phyloP scores from a whole-genome alignment of 2,888 invertebrate genomes.

The Keiferia lycopersicella region DNA sequence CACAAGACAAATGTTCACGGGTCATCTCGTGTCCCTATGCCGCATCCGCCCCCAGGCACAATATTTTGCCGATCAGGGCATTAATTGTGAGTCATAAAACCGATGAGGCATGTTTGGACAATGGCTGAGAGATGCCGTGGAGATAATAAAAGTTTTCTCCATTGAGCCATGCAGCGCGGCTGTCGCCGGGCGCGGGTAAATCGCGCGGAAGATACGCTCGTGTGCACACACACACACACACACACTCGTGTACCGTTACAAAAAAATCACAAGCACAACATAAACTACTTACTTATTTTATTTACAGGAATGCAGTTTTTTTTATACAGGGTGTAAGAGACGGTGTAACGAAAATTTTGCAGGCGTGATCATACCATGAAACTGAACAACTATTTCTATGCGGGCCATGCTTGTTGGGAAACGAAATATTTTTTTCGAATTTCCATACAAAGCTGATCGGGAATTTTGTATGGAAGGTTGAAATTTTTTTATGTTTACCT shows the following conservation, averaged over 20 bases:
- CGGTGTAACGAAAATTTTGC: no score
- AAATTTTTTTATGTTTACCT: no score
- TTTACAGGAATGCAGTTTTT: no score
- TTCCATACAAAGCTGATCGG: no score
- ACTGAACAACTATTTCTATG: no score
- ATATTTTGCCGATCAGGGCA: constrained; percentile 62
- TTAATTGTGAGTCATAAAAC: constrained; percentile 70
- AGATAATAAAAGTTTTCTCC: constrained; percentile 13
- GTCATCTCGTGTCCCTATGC: constrained; percentile 27
- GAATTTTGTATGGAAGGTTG: no score
- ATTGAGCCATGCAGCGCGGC: constrained; percentile 33
- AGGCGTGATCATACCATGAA: no score
- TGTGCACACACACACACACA: constrained; percentile 53
- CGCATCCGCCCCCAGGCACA: constrained; percentile 48
- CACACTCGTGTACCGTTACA: constrained; percentile 44
- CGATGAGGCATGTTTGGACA: constrained; percentile 59
- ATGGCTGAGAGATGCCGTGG: constrained; percentile 36
- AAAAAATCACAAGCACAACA: constrained; percentile 29
- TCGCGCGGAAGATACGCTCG: constrained; percentile 62
- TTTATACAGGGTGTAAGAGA: no score
- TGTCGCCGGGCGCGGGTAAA: constrained; percentile 58
- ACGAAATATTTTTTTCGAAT: no score
- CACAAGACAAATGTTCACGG: not conserved
- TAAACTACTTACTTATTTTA: no score
- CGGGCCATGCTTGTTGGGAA: no score